Percentiles rank a stretch among this genome's conserved stretches.
Evolutionary conservation across 2,888 invertebrate genomes (phyloP).

Genomic region (Aspidapion aeneum): DNA sequence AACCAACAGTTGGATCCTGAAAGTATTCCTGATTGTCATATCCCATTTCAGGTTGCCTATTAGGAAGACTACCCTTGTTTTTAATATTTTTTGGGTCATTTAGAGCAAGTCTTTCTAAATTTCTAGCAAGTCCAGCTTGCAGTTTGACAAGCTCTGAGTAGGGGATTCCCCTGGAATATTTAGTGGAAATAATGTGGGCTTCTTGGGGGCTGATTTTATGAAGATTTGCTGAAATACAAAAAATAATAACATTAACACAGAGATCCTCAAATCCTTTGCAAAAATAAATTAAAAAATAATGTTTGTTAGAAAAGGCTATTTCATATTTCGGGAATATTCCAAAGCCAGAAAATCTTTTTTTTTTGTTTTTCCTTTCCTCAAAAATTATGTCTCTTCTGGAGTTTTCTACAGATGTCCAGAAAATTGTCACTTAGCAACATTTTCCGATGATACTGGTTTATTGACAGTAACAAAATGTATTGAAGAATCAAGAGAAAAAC

Average conservation of each 20-base stretch:
- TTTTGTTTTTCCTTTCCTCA: too few species aligned
- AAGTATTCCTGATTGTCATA: constrained; percentile 17
- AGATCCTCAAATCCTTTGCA: not conserved
- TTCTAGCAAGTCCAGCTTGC: constrained; percentile 20
- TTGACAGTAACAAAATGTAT: too few species aligned
- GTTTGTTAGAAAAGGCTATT: too few species aligned
- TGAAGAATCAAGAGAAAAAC: too few species aligned
- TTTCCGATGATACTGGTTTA: too few species aligned
- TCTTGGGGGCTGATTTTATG: constrained; percentile 28
- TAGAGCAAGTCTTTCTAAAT: constrained; percentile 16
- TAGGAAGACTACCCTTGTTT: constrained; percentile 5
- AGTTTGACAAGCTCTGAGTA: constrained; percentile 39
- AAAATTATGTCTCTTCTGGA: too few species aligned
- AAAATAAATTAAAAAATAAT: constrained; percentile 9
- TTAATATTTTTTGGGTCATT: constrained; percentile 5
- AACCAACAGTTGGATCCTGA: constrained; percentile 13
- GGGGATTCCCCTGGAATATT: constrained; percentile 35
- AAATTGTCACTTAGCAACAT: too few species aligned
- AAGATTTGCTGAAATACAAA: constrained; percentile 21
- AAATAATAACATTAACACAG: too few species aligned
- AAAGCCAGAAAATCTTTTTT: too few species aligned
- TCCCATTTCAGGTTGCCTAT: constrained; percentile 12
- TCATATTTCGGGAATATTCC: too few species aligned
- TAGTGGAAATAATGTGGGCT: constrained; percentile 35
- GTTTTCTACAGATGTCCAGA: too few species aligned